phyloP scores from a whole-genome alignment of 2,888 invertebrate species.

The Lithosia quadra region DNA sequence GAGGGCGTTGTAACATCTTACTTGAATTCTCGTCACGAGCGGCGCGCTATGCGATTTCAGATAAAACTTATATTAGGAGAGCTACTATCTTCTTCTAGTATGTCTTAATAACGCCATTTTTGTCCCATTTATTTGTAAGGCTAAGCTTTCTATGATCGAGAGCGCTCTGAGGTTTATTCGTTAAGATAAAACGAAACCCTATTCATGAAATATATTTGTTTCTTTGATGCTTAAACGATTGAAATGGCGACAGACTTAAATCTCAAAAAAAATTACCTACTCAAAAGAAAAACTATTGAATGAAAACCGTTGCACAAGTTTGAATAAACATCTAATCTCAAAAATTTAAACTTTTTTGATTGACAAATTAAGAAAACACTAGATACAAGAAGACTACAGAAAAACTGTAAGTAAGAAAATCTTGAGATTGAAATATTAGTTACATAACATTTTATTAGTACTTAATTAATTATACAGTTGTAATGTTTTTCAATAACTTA shows the following conservation, averaged over 20 bases:
- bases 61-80: conserved; percentile 60
- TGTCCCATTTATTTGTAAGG: conserved; percentile 43
- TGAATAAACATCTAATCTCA: background rate
- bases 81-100: conserved; percentile 51
- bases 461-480: background rate
- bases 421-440: conserved; percentile 3
- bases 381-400: background rate
- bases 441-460: background rate
- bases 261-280: no score
- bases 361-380: conserved; percentile 5
- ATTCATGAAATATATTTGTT: conserved; percentile 20
- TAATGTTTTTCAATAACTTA: no score
- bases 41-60: conserved; percentile 46
- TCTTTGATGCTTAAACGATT: background rate
- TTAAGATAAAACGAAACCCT: conserved; percentile 24
- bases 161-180: conserved; percentile 25
- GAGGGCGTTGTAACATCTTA: conserved; percentile 38
- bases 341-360: background rate
- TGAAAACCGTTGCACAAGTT: background rate
- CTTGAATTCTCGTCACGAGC: conserved; percentile 54
- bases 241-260: background rate
- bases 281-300: background rate
- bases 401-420: background rate
- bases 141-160: conserved; percentile 38
- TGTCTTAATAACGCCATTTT: conserved; percentile 55